phyloP scores from a whole-genome alignment of 2,797 vertebrate genomes.

The Orestias chungarensis region DNA sequence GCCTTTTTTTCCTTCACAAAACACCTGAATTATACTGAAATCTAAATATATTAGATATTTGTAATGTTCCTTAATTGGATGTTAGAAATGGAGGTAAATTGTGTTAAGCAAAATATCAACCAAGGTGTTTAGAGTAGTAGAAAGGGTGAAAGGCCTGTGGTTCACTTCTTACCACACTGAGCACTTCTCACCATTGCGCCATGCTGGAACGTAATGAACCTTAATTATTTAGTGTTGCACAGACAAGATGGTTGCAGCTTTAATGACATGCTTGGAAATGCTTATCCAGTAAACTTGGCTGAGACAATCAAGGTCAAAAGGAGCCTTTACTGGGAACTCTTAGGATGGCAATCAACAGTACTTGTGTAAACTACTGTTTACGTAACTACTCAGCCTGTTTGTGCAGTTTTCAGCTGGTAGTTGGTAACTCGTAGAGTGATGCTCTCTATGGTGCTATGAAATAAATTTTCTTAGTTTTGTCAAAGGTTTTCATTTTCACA shows the following conservation, averaged over 20 bases:
- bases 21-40: too few relatives aligned
- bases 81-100: neutral
- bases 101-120: neutral
- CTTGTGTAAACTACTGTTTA: neutral
- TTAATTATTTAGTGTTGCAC: constrained; percentile 32
- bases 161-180: constrained; percentile 2
- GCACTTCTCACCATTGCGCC: constrained; percentile 4
- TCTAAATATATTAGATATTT: neutral
- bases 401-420: neutral
- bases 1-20: too few relatives aligned
- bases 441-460: neutral
- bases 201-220: neutral
- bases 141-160: constrained; percentile 28
- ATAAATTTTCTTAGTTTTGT: neutral
- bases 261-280: constrained; percentile 12
- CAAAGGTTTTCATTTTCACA: neutral
- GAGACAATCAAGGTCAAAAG: neutral
- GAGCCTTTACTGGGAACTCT: neutral
- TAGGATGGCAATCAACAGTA: neutral
- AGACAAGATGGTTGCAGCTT: constrained; percentile 2
- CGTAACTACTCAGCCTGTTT: neutral
- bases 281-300: constrained; percentile 1
- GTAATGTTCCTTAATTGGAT: too few relatives aligned
- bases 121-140: neutral
- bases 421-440: neutral